Evolutionary conservation across 2,113 vertebrate species (phyloP).

Genomic region (Leptosomus discolor): DNA sequence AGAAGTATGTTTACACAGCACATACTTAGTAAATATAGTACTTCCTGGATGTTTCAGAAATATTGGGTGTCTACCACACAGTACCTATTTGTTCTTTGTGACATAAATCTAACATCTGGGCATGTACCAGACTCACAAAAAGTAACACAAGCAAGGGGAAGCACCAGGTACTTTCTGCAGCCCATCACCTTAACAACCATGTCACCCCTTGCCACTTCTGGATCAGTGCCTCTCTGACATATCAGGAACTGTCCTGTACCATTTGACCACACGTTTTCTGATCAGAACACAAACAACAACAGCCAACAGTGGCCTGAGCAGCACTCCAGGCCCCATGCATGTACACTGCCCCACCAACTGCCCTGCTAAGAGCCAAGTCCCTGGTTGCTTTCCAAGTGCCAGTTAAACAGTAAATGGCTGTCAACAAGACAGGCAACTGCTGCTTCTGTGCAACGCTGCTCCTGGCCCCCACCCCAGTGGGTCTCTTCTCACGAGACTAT

Average conservation of each 20-base stretch:
- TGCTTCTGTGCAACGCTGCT: neutral
- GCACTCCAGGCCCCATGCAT: neutral
- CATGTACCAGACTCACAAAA: neutral
- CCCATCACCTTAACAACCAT: neutral
- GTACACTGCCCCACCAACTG: neutral
- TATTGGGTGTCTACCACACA: neutral
- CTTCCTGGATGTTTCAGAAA: neutral
- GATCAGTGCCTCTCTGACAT: neutral
- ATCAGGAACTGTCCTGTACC: neutral
- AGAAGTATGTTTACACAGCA: neutral
- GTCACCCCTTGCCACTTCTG: accelerated
- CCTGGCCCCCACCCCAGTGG: no score
- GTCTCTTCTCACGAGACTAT: neutral
- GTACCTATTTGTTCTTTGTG: neutral
- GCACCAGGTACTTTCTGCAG: neutral
- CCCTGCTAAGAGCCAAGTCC: neutral
- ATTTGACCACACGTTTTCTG: neutral
- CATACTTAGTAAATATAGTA: neutral
- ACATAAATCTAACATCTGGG: neutral
- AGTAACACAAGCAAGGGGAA: neutral
- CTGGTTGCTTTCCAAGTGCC: neutral
- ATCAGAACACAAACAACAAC: neutral
- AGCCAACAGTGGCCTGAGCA: neutral
- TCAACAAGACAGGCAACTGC: neutral
- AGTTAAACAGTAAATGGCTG: neutral